These are phyloP conservation scores for Chironex yamaguchii DNA, from an alignment of 30 jellyfish, hydroid and myxozoan species.

Conservation along the genomic window DNA sequence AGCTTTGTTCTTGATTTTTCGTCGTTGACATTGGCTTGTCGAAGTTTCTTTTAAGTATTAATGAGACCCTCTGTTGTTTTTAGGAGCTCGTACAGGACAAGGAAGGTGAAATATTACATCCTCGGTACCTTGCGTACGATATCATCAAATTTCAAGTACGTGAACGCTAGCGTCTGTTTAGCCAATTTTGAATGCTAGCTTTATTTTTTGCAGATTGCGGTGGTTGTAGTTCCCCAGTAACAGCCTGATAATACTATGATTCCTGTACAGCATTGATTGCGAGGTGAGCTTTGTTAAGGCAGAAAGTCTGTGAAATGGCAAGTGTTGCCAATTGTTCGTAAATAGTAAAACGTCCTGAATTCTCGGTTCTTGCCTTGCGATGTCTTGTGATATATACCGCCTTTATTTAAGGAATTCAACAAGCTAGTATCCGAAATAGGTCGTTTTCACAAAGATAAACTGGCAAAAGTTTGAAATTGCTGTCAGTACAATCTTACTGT, in stretches of 20 bases:
- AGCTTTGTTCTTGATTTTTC: background rate
- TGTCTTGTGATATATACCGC: too few species aligned
- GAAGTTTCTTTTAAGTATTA: background rate
- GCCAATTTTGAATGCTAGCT: background rate
- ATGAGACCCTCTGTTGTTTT: background rate
- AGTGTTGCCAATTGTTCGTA: too few species aligned
- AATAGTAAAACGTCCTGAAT: too few species aligned
- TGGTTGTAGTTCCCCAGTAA: background rate
- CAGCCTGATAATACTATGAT: background rate
- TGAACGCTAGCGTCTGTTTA: background rate
- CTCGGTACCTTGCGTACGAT: constrained; percentile 87
- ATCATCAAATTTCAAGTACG: constrained; percentile 86
- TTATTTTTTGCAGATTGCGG: background rate
- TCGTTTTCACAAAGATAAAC: too few species aligned
- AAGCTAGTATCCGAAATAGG: too few species aligned
- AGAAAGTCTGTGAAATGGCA: too few species aligned
- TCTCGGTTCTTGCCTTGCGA: too few species aligned
- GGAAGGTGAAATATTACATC: constrained; percentile 76
- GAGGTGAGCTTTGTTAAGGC: too few species aligned
- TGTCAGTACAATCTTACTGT: too few species aligned
- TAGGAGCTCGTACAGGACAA: constrained; percentile 95
- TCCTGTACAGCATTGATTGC: too few species aligned
- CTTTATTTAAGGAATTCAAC: too few species aligned
- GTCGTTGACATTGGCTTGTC: background rate
- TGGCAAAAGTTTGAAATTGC: too few species aligned